phyloP scores from a whole-genome alignment of 1,140 invertebrate genomes.

The Brachionus sp. region DNA sequence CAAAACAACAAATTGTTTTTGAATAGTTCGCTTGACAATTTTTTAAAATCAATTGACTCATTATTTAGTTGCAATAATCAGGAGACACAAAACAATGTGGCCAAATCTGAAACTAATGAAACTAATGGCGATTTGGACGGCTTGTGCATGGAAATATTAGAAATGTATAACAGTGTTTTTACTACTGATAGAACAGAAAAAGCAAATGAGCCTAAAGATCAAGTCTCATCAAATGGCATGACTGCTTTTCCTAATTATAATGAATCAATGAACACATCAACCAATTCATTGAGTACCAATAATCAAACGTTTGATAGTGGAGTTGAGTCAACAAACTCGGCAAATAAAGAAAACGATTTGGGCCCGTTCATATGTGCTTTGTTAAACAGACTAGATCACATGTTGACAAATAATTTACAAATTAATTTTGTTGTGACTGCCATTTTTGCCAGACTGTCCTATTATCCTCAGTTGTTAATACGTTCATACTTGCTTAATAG shows the following conservation, averaged over 20 bases:
- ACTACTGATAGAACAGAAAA: neutral
- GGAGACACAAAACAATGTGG: neutral
- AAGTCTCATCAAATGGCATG: neutral
- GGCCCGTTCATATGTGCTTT: conserved; percentile 80
- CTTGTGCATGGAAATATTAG: neutral
- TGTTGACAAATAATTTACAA: conserved; percentile 78
- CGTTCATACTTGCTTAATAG: conserved; percentile 81
- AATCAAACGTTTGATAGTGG: conserved; percentile 44
- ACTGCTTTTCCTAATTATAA: conserved; percentile 20
- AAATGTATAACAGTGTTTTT: neutral
- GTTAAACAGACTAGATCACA: conserved; percentile 75
- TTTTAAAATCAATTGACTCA: conserved; percentile 1
- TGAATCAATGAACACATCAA: conserved; percentile 22
- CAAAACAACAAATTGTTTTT: conserved; percentile 24
- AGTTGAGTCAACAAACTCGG: conserved; percentile 2
- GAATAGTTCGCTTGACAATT: conserved; percentile 9
- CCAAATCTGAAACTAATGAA: neutral
- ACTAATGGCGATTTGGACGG: neutral
- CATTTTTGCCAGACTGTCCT: conserved; percentile 76
- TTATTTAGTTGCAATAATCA: neutral
- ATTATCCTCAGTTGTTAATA: conserved; percentile 80
- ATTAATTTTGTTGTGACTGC: conserved; percentile 84
- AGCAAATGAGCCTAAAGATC: neutral
- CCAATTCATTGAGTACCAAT: neutral
- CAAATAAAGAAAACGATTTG: conserved; percentile 46